These are phyloP conservation scores for Coregonus clupeaformis DNA, from an alignment of 2,113 vertebrate genomes.

Conservation along the genomic window DNA sequence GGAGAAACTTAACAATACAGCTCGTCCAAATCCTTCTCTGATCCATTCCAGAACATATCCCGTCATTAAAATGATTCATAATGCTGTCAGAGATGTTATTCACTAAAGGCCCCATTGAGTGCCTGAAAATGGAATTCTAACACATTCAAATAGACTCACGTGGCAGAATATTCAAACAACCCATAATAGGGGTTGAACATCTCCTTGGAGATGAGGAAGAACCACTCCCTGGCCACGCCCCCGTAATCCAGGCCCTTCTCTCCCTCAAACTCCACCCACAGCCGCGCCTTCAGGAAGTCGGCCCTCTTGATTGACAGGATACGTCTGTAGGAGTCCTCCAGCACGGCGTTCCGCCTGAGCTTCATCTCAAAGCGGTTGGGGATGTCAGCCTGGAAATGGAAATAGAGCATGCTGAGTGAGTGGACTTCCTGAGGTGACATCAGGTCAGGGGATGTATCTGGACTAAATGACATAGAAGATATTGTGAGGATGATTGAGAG, in stretches of 20 bases:
- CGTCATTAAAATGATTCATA: neutral
- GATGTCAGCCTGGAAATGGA: conserved; percentile 83
- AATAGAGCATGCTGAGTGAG: neutral
- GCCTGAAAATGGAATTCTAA: neutral
- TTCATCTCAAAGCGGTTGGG: conserved; percentile 98
- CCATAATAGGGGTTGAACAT: conserved; percentile 99
- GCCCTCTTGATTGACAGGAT: conserved; percentile 88
- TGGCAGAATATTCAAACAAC: conserved; percentile 96
- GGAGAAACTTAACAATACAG: neutral
- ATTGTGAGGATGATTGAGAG: no score
- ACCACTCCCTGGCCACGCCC: conserved; percentile 95
- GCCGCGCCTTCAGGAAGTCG: conserved; percentile 91
- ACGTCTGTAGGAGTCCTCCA: conserved; percentile 94
- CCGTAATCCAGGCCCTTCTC: conserved; percentile 97
- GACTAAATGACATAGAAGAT: neutral
- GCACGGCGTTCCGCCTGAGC: conserved; percentile 83
- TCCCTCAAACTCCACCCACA: conserved; percentile 98
- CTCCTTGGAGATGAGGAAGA: conserved; percentile 97
- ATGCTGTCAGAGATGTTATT: neutral
- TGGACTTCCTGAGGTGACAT: neutral
- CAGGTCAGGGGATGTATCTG: neutral
- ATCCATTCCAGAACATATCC: neutral
- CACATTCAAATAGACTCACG: conserved; percentile 77
- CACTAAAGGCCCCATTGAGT: no score
- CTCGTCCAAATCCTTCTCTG: neutral